These are phyloP conservation scores for Xestobium rufovillosum DNA, from an alignment of 2,888 invertebrate genomes.

Conservation along the genomic window DNA sequence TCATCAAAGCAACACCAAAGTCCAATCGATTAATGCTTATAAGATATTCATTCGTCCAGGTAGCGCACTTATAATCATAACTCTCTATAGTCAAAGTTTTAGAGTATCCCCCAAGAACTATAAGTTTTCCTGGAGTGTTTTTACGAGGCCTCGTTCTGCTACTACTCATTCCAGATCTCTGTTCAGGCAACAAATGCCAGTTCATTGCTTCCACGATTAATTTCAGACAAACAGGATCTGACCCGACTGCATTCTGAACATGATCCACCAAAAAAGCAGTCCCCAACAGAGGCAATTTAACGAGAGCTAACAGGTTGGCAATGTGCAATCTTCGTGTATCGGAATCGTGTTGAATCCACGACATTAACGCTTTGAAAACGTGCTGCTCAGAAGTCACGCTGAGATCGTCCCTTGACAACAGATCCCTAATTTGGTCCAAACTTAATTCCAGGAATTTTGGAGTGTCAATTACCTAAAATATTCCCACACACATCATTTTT, in stretches of 20 bases:
- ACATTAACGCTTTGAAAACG: slow-evolving; percentile 80
- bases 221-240: slow-evolving; percentile 68
- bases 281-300: slow-evolving; percentile 77
- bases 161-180: slow-evolving; percentile 68
- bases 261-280: slow-evolving; percentile 86
- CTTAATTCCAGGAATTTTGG: slow-evolving; percentile 75
- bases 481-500: too few species aligned
- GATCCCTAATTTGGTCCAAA: slow-evolving; percentile 68
- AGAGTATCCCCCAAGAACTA: slow-evolving; percentile 91
- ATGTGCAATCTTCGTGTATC: slow-evolving; percentile 60
- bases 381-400: slow-evolving; percentile 87
- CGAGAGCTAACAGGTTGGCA: slow-evolving; percentile 62
- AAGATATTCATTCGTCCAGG: slow-evolving; percentile 67
- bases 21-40: slow-evolving; percentile 79
- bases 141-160: slow-evolving; percentile 82
- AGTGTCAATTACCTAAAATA: slow-evolving; percentile 71
- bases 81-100: slow-evolving; percentile 84
- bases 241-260: slow-evolving; percentile 57
- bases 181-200: slow-evolving; percentile 85
- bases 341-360: slow-evolving; percentile 80
- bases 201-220: slow-evolving; percentile 90
- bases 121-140: slow-evolving; percentile 79
- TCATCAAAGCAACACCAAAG: slow-evolving; percentile 84
- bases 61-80: slow-evolving; percentile 74
- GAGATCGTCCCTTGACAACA: slow-evolving; percentile 83